Percentiles rank a stretch among this genome's conserved stretches.
Conservation (phyloP, 2,113 vertebrate species). For the Calonectris borealis region DNA sequence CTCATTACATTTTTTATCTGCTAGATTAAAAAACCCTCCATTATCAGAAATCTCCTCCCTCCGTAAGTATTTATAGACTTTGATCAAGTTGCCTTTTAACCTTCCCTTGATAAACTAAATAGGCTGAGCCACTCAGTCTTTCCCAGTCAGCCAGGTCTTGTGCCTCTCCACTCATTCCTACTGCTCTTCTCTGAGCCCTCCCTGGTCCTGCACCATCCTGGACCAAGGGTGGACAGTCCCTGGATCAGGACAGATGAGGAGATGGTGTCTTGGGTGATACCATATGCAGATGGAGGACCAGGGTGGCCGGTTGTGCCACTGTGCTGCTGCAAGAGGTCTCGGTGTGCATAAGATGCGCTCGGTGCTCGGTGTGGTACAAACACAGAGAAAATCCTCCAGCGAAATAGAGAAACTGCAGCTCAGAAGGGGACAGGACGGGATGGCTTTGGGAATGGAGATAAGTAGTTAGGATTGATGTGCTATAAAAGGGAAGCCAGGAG, state of each 20-base stretch:
- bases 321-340: background rate
- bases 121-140: background rate
- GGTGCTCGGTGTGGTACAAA: background rate
- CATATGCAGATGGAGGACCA: background rate
- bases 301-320: background rate
- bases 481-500: background rate
- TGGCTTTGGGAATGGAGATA: background rate
- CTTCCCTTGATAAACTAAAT: slow-evolving; percentile 8
- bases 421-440: background rate
- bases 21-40: slow-evolving; percentile 68
- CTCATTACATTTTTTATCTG: slow-evolving; percentile 62
- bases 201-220: background rate
- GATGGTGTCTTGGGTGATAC: background rate
- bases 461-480: background rate
- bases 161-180: background rate
- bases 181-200: background rate
- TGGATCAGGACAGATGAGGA: background rate
- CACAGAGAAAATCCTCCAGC: background rate
- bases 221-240: background rate
- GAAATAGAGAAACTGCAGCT: background rate
- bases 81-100: slow-evolving; percentile 32
- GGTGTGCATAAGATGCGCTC: background rate
- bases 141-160: background rate
- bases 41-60: slow-evolving; percentile 64
- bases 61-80: slow-evolving; percentile 40